A percentile compares a stretch with the other conserved stretches of the same genome.
These are phyloP conservation scores for Toxonevra muliebris DNA, from an alignment of 2,888 invertebrate species.

Conservation along the genomic window DNA sequence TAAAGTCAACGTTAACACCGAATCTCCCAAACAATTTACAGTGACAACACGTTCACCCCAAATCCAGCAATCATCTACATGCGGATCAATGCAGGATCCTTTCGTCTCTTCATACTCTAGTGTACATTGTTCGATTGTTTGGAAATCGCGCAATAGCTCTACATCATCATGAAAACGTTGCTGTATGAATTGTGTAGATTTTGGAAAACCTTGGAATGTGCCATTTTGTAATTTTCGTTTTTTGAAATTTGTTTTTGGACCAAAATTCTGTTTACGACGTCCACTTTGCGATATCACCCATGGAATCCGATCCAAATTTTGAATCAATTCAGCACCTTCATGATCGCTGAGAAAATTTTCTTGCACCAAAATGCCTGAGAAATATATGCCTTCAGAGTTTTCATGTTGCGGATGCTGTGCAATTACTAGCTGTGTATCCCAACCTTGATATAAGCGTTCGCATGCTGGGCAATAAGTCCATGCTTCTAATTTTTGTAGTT, in stretches of 20 bases:
- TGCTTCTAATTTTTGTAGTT: constrained; percentile 67
- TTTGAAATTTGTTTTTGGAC: constrained; percentile 98
- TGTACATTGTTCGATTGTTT: constrained; percentile 94
- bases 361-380: constrained; percentile 75
- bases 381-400: constrained; percentile 46
- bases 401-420: constrained; percentile 74
- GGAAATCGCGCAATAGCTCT: constrained; percentile 73
- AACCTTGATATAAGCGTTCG: constrained; percentile 79
- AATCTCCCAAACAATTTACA: constrained; percentile 84
- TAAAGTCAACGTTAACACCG: constrained; percentile 80
- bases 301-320: constrained; percentile 78
- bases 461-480: constrained; percentile 83
- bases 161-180: constrained; percentile 73
- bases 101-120: constrained; percentile 87
- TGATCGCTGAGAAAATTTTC: constrained; percentile 76
- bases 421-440: constrained; percentile 70
- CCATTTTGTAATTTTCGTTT: constrained; percentile 83
- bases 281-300: constrained; percentile 97
- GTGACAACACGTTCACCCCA: constrained; percentile 99
- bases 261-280: constrained; percentile 95
- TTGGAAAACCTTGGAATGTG: constrained; percentile 88
- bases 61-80: constrained; percentile 98
- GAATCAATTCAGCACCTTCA: constrained; percentile 75
- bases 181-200: constrained; percentile 80
- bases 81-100: constrained; percentile 96